A percentile compares a stretch with the other conserved stretches of the same genome.
Evolutionary conservation across 2,888 invertebrate genomes (phyloP).

Genomic region (Hipparchia sbordonii): DNA sequence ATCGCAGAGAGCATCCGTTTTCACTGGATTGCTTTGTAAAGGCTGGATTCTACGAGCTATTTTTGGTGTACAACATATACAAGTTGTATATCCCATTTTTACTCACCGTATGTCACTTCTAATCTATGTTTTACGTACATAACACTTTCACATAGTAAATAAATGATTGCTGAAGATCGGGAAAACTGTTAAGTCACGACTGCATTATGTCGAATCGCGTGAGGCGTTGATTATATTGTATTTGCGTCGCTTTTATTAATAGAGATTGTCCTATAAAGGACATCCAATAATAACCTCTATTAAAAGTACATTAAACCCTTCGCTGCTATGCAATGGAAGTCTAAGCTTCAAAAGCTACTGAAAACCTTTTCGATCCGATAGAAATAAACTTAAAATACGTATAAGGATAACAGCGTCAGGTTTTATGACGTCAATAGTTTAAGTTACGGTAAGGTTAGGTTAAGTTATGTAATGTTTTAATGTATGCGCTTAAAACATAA

Average conservation of each 20-base stretch:
- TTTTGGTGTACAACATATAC: slow-evolving; percentile 57
- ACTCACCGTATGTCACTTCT: slow-evolving; percentile 33
- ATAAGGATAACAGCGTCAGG: slow-evolving; percentile 12
- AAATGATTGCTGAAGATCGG: slow-evolving; percentile 10
- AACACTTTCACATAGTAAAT: slow-evolving; percentile 31
- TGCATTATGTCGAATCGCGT: slow-evolving; percentile 69
- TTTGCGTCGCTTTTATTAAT: slow-evolving; percentile 21
- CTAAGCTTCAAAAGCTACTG: background rate
- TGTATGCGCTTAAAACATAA: slow-evolving; percentile 4
- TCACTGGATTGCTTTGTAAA: slow-evolving; percentile 52
- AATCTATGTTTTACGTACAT: slow-evolving; percentile 28
- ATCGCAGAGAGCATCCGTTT: slow-evolving; percentile 18
- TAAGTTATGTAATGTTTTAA: slow-evolving; percentile 76
- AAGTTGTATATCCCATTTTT: slow-evolving; percentile 47
- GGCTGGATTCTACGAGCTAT: slow-evolving; percentile 61
- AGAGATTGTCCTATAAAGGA: background rate
- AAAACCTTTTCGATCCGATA: background rate
- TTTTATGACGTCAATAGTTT: slow-evolving; percentile 55
- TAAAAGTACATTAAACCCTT: background rate
- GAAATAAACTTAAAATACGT: background rate
- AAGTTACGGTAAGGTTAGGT: slow-evolving; percentile 61
- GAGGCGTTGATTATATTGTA: slow-evolving; percentile 39
- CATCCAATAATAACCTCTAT: background rate
- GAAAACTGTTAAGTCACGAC: slow-evolving; percentile 52
- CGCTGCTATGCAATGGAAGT: background rate